Percentiles rank a stretch among this genome's conserved stretches.
Evolutionary conservation across 2,113 vertebrate species (phyloP).

Genomic region (Meleagris gallopavo): DNA sequence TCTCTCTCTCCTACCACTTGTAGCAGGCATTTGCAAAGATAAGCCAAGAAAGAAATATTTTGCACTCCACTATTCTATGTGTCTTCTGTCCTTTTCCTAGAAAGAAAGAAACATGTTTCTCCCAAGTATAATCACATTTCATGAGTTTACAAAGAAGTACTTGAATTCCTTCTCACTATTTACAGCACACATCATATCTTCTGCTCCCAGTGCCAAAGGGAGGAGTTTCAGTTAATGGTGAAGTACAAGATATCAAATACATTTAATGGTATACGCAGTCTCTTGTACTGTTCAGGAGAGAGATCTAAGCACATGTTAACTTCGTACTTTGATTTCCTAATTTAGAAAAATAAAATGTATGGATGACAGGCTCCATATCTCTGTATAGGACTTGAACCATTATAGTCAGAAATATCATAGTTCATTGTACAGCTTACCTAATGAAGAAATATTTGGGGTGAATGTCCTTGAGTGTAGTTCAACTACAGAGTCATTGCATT

Average conservation of each 20-base stretch:
- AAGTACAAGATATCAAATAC: neutral
- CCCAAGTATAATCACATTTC: neutral
- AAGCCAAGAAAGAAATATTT: neutral
- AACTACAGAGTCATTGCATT: fast-evolving
- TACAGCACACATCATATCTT: neutral
- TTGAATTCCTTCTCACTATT: neutral
- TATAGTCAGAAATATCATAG: neutral
- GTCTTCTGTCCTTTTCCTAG: neutral
- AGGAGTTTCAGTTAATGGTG: neutral
- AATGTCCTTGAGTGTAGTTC: neutral
- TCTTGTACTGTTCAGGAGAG: neutral
- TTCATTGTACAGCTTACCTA: neutral
- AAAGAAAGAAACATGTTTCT: neutral
- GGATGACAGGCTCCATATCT: neutral
- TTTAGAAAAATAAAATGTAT: neutral
- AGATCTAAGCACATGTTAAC: neutral
- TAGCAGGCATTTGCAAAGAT: neutral
- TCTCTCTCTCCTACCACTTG: fast-evolving
- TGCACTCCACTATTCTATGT: neutral
- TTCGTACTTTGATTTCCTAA: neutral
- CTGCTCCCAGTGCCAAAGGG: neutral
- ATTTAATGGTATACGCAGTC: neutral
- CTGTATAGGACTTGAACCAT: neutral
- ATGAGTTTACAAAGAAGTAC: neutral
- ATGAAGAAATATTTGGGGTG: neutral